phyloP scores from a whole-genome alignment of 2,797 vertebrate genomes.

The Cygnus olor region DNA sequence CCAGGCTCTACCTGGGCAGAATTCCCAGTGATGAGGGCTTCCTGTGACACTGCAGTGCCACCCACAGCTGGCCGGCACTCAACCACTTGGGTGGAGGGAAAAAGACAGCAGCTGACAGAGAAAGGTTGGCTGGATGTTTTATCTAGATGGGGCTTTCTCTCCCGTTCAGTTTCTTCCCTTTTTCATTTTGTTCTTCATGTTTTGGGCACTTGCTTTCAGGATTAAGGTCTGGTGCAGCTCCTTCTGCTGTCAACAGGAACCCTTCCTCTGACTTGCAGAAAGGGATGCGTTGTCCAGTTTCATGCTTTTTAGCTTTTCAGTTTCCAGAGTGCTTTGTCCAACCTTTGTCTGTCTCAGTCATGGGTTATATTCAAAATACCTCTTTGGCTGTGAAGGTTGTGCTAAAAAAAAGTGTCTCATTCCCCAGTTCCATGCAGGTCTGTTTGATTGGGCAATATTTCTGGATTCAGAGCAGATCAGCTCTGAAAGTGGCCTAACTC shows the following conservation, averaged over 20 bases:
- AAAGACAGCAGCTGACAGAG: background rate
- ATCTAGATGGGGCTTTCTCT: background rate
- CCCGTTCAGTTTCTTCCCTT: background rate
- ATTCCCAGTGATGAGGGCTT: background rate
- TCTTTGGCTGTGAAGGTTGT: background rate
- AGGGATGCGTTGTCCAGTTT: background rate
- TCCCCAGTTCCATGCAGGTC: background rate
- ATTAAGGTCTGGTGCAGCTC: background rate
- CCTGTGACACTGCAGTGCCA: constrained; percentile 26
- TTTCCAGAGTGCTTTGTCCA: background rate
- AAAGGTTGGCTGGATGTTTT: background rate
- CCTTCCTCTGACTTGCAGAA: background rate
- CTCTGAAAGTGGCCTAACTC: background rate
- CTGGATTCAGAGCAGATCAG: background rate
- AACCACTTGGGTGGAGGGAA: background rate
- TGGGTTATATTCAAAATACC: background rate
- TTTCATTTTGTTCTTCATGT: background rate
- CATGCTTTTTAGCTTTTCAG: background rate
- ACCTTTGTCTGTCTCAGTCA: background rate
- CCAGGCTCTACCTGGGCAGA: background rate
- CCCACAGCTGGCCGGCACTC: background rate
- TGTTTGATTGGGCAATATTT: background rate
- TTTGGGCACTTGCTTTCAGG: background rate
- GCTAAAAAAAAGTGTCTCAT: background rate
- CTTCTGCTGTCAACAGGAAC: background rate